phyloP scores from a whole-genome alignment of 2,888 invertebrate species.

The Autographa pulchrina region DNA sequence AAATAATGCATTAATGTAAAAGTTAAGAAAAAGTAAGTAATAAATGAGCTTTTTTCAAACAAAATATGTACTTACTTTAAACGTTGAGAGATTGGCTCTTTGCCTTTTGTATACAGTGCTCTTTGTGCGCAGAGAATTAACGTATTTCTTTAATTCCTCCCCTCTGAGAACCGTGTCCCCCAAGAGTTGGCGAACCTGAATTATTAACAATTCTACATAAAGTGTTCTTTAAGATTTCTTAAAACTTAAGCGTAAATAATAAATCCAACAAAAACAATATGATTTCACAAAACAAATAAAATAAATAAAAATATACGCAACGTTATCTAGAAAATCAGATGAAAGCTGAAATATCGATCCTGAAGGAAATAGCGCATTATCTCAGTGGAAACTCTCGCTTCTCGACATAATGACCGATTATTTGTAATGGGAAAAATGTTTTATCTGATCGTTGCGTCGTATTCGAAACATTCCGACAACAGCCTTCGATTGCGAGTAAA shows the following conservation, averaged over 20 bases:
- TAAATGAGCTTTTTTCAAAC: slow-evolving; percentile 49
- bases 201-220: slow-evolving; percentile 48
- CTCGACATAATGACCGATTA: slow-evolving; percentile 79
- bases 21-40: slow-evolving; percentile 26
- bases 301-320: neutral
- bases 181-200: slow-evolving; percentile 84
- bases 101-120: slow-evolving; percentile 95
- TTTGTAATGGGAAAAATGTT: slow-evolving; percentile 78
- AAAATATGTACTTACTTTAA: slow-evolving; percentile 84
- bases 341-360: slow-evolving; percentile 66
- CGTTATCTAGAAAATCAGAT: slow-evolving; percentile 51
- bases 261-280: neutral
- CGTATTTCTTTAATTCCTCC: slow-evolving; percentile 96
- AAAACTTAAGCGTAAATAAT: slow-evolving; percentile 1
- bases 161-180: slow-evolving; percentile 93
- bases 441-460: slow-evolving; percentile 67
- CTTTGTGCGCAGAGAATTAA: slow-evolving; percentile 94
- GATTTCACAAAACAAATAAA: neutral
- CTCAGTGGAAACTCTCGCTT: slow-evolving; percentile 66
- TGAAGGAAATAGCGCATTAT: slow-evolving; percentile 70
- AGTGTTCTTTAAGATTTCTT: slow-evolving; percentile 6
- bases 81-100: slow-evolving; percentile 92
- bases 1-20: slow-evolving; percentile 39
- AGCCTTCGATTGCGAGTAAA: slow-evolving; percentile 64
- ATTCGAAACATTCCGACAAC: slow-evolving; percentile 53